These are phyloP conservation scores for Apamea sordens DNA, from an alignment of 2,888 invertebrate genomes.

Conservation along the genomic window DNA sequence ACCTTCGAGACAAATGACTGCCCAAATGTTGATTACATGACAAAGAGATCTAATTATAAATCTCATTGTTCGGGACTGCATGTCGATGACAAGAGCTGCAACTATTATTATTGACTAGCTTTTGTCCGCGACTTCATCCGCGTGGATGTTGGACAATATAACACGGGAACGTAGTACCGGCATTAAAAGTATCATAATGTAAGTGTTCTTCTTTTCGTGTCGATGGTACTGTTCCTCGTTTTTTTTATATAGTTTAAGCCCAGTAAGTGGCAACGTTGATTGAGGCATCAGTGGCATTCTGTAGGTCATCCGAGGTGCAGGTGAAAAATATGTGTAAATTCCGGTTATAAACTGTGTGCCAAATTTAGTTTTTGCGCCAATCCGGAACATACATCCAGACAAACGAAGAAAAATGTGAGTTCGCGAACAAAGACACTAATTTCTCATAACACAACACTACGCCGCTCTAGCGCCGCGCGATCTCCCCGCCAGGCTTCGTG, in stretches of 20 bases:
- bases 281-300: too few relatives aligned
- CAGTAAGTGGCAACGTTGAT: too few relatives aligned
- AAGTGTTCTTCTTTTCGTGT: too few relatives aligned
- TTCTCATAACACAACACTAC: too few relatives aligned
- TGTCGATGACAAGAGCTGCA: slow-evolving; percentile 13
- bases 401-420: not conserved
- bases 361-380: not conserved
- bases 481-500: too few relatives aligned
- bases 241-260: too few relatives aligned
- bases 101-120: slow-evolving; percentile 1
- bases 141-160: not conserved
- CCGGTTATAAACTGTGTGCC: not conserved
- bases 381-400: not conserved
- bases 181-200: not conserved
- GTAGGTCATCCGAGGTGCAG: not conserved
- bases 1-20: slow-evolving; percentile 26
- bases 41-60: slow-evolving; percentile 26
- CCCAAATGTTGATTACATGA: slow-evolving; percentile 44
- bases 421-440: too few relatives aligned
- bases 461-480: too few relatives aligned
- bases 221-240: too few relatives aligned
- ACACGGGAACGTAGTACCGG: not conserved
- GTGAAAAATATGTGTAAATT: not conserved
- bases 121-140: not conserved
- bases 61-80: slow-evolving; percentile 34